Conservation (phyloP, 2,888 invertebrate genomes). For the Cantharis rustica region DNA sequence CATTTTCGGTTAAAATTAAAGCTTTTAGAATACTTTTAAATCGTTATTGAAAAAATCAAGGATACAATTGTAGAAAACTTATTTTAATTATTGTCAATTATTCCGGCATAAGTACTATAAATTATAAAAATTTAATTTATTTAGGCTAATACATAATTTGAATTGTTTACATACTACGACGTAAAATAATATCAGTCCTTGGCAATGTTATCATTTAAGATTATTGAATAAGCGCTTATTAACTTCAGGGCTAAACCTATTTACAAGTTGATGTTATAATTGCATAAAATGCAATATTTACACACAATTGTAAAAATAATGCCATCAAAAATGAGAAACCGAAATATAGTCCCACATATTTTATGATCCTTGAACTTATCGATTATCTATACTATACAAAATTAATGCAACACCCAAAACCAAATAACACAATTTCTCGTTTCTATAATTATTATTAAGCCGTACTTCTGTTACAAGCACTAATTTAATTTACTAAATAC, state of each 20-base stretch:
- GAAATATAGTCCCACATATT: not conserved
- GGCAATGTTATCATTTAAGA: slow-evolving; percentile 32
- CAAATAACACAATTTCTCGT: not conserved
- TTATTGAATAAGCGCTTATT: slow-evolving; percentile 37
- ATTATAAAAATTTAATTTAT: not conserved
- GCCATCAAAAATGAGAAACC: not conserved
- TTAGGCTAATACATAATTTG: not conserved
- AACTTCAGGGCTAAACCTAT: slow-evolving; percentile 61
- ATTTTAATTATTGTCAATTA: not conserved
- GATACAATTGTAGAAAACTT: not conserved
- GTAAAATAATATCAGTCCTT: slow-evolving; percentile 12
- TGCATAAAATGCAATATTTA: slow-evolving; percentile 56
- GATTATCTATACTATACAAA: not conserved
- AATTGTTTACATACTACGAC: slow-evolving; percentile 1
- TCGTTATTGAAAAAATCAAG: not conserved
- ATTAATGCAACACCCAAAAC: not conserved
- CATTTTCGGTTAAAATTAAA: too few species aligned
- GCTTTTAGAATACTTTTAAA: not conserved
- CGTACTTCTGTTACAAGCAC: not conserved
- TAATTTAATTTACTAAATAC: not conserved
- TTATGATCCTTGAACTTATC: slow-evolving; percentile 12
- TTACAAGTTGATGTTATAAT: slow-evolving; percentile 55
- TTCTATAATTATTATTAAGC: not conserved
- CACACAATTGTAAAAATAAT: not conserved
- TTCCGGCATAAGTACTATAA: not conserved